Percentiles rank a stretch among this genome's conserved stretches.
Conservation (phyloP, 2,888 invertebrate species). For the Beris chalybata region DNA sequence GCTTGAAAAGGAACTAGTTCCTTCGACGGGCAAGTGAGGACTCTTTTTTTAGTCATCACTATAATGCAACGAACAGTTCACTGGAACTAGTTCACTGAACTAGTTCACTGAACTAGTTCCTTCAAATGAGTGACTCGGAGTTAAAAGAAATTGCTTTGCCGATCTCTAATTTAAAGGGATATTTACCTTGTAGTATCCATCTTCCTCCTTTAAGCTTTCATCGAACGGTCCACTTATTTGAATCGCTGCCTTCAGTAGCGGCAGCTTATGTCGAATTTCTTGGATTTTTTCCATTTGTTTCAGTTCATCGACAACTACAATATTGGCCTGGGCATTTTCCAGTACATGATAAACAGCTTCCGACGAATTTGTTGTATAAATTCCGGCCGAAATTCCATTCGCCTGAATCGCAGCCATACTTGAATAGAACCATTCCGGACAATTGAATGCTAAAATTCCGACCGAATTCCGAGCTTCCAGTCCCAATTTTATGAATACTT, state of each 20-base stretch:
- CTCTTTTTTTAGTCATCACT: no score
- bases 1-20: no score
- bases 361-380: slow-evolving; percentile 86
- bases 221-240: slow-evolving; percentile 52
- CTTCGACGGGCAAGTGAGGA: no score
- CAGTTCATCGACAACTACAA: slow-evolving; percentile 83
- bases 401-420: slow-evolving; percentile 84
- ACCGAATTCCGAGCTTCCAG: slow-evolving; percentile 74
- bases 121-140: no score
- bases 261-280: slow-evolving; percentile 65
- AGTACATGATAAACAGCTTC: slow-evolving; percentile 82
- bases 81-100: no score
- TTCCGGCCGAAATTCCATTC: slow-evolving; percentile 82
- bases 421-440: slow-evolving; percentile 85
- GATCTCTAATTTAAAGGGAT: no score
- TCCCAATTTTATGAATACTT: slow-evolving; percentile 80
- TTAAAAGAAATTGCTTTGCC: no score
- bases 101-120: no score
- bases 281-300: slow-evolving; percentile 82
- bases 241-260: slow-evolving; percentile 75
- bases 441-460: slow-evolving; percentile 85
- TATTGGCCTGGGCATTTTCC: slow-evolving; percentile 72
- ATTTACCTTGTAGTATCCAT: slow-evolving; percentile 46
- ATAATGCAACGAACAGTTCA: no score
- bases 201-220: slow-evolving; percentile 42